These are phyloP conservation scores for Drosophila diplacantha DNA, from an alignment of 2,888 invertebrate species.

Conservation along the genomic window DNA sequence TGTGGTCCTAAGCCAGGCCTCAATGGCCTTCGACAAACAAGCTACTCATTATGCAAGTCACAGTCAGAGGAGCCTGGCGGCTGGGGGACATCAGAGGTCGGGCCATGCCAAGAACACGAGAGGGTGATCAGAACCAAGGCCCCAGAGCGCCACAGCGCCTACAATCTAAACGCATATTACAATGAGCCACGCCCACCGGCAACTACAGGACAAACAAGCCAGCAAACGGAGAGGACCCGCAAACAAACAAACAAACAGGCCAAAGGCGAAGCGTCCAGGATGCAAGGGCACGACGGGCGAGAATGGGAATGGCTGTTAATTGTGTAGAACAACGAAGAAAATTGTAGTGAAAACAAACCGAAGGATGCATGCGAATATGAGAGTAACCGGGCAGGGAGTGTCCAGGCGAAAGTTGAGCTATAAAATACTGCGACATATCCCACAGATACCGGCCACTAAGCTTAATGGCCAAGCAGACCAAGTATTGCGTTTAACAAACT, in stretches of 20 bases:
- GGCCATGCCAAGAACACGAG: conserved; percentile 5
- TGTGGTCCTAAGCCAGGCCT: conserved; percentile 15
- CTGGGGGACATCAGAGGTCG: conserved; percentile 3
- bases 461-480: conserved; percentile 9
- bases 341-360: conserved; percentile 69
- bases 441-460: conserved; percentile 42
- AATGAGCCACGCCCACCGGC: conserved; percentile 48
- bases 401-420: conserved; percentile 50
- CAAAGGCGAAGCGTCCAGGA: conserved; percentile 17
- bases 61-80: conserved; percentile 33
- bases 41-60: conserved; percentile 64
- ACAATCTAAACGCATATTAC: conserved; percentile 54
- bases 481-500: background rate
- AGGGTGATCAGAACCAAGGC: background rate
- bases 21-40: conserved; percentile 51
- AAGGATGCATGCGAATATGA: conserved; percentile 56
- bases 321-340: conserved; percentile 69
- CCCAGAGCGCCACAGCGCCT: conserved; percentile 13
- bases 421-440: conserved; percentile 57
- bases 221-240: conserved; percentile 16
- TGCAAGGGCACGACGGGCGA: background rate
- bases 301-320: conserved; percentile 61
- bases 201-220: conserved; percentile 41
- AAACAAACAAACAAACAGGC: conserved; percentile 37
- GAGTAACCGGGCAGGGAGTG: conserved; percentile 44